A percentile compares a stretch with the other conserved stretches of the same genome.
These are phyloP conservation scores for Cyphomyrus plagiostoma DNA, from an alignment of 2,113 vertebrate genomes.

Conservation along the genomic window DNA sequence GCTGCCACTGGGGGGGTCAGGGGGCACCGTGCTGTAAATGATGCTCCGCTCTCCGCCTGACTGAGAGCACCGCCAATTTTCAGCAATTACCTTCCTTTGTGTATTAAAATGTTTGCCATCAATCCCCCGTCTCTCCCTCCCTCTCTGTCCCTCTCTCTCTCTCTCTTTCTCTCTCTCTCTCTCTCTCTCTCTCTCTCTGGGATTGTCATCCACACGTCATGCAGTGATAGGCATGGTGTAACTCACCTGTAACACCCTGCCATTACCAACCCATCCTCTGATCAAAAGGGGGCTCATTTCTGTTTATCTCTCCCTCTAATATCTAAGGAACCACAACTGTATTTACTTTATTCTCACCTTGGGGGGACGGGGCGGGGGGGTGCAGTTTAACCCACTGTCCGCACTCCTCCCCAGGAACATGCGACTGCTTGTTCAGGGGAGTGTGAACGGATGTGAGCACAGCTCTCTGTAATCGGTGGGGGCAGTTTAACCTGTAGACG, in stretches of 20 bases:
- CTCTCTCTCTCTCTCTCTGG: neutral
- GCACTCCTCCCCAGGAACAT: slow-evolving; percentile 22
- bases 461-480: slow-evolving; percentile 39
- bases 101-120: slow-evolving; percentile 3
- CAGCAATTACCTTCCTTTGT: slow-evolving; percentile 21
- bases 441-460: slow-evolving; percentile 48
- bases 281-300: slow-evolving; percentile 38
- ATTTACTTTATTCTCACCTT: slow-evolving; percentile 40
- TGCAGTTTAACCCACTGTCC: neutral
- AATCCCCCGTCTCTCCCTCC: neutral
- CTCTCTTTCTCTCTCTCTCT: slow-evolving; percentile 22
- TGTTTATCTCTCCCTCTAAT: slow-evolving; percentile 31
- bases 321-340: slow-evolving; percentile 38
- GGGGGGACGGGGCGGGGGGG: neutral
- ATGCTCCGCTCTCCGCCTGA: neutral
- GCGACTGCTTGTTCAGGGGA: slow-evolving; percentile 51
- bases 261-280: neutral
- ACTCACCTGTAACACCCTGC: neutral
- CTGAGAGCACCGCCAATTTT: neutral
- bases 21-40: neutral
- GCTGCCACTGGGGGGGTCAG: neutral
- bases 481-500: slow-evolving; percentile 13
- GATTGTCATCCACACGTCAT: neutral
- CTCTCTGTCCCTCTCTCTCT: neutral
- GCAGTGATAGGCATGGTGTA: neutral